These are phyloP conservation scores for Thunnus thynnus DNA, from an alignment of 2,113 vertebrate species.

Conservation along the genomic window DNA sequence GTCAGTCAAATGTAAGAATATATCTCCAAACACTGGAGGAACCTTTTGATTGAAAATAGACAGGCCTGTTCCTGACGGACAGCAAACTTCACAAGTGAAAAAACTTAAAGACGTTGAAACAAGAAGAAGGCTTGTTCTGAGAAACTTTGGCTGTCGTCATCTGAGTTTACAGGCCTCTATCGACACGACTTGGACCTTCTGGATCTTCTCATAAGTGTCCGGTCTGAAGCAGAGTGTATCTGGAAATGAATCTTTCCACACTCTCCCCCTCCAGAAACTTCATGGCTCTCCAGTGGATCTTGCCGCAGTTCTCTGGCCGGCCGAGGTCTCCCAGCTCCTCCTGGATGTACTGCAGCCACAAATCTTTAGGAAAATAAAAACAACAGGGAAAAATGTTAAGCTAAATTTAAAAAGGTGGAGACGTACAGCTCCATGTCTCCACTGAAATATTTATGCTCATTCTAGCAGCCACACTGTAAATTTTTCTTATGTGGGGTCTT, in stretches of 20 bases:
- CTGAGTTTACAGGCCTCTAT: slow-evolving; percentile 2
- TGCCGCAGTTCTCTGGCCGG: slow-evolving; percentile 90
- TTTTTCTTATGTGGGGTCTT: too few relatives aligned
- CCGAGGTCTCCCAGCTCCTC: slow-evolving; percentile 90
- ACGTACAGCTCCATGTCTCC: too few relatives aligned
- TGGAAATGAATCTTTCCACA: slow-evolving; percentile 90
- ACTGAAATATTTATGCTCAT: background rate
- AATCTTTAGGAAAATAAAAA: slow-evolving; percentile 77
- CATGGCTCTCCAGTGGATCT: slow-evolving; percentile 97
- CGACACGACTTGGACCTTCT: background rate
- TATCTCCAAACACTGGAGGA: background rate
- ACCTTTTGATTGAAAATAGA: background rate
- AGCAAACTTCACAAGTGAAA: slow-evolving; percentile 3
- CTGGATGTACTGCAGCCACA: slow-evolving; percentile 95
- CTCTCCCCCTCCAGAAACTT: slow-evolving; percentile 90
- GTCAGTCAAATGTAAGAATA: background rate
- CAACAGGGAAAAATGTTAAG: too few relatives aligned
- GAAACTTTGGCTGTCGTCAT: background rate
- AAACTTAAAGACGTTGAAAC: background rate
- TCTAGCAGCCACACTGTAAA: background rate
- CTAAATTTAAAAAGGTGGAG: too few relatives aligned
- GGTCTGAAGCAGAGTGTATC: slow-evolving; percentile 91
- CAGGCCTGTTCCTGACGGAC: background rate
- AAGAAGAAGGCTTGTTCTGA: slow-evolving; percentile 9
- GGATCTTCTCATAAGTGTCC: slow-evolving; percentile 83